Evolutionary conservation across 2,888 invertebrate genomes (phyloP).

Genomic region (Augiades crinisus): DNA sequence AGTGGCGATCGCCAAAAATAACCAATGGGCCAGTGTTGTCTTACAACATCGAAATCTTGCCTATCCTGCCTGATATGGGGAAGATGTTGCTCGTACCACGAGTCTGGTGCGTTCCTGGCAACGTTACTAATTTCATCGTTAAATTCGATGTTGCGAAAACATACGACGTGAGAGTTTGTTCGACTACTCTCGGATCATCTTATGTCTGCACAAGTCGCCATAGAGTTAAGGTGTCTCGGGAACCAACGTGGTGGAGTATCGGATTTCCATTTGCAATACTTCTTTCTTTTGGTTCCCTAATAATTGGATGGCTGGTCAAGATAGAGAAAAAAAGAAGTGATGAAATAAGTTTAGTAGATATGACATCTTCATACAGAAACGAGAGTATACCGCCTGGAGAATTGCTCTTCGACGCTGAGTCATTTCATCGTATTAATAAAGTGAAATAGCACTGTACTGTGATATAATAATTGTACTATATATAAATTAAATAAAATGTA

Average conservation of each 20-base stretch:
- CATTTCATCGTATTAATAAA: slow-evolving; percentile 40
- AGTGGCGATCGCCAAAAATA: slow-evolving; percentile 56
- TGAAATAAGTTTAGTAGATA: slow-evolving; percentile 51
- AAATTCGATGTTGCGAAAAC: slow-evolving; percentile 42
- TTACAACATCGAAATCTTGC: slow-evolving; percentile 58
- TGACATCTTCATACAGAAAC: slow-evolving; percentile 39
- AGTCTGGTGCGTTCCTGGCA: slow-evolving; percentile 51
- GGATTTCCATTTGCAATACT: slow-evolving; percentile 51
- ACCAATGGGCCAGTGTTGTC: slow-evolving; percentile 65
- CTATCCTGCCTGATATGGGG: slow-evolving; percentile 41
- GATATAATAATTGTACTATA: slow-evolving; percentile 2
- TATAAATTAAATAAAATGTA: slow-evolving; percentile 3
- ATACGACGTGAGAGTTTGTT: slow-evolving; percentile 47
- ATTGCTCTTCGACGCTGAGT: slow-evolving; percentile 44
- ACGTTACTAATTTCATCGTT: slow-evolving; percentile 35
- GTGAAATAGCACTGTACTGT: neutral
- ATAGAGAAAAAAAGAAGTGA: slow-evolving; percentile 38
- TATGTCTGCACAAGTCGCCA: slow-evolving; percentile 39
- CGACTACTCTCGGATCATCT: slow-evolving; percentile 44
- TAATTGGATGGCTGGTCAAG: slow-evolving; percentile 44
- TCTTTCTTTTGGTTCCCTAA: slow-evolving; percentile 44
- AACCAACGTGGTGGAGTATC: slow-evolving; percentile 44
- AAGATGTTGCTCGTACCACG: slow-evolving; percentile 43
- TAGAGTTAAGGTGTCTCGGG: slow-evolving; percentile 27
- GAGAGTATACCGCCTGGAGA: slow-evolving; percentile 54